Base-by-base conservation (phyloP, 2,888 invertebrate genomes). In the Drosophila heteroneura region DNA sequence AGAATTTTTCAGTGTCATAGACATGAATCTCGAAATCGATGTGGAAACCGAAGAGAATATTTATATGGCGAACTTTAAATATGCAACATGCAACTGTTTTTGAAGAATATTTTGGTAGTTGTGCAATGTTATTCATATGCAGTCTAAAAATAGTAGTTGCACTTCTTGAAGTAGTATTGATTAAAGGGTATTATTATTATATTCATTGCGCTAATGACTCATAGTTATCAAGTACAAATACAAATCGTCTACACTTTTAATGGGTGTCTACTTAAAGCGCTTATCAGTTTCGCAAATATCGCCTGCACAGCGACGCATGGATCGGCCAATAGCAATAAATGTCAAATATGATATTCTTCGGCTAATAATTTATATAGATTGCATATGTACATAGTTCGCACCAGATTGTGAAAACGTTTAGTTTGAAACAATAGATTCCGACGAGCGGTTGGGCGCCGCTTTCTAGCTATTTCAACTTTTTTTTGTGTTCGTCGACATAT, bases 401-500 rank as follows among this genome's bases (percentile, higher is more conserved):
- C 56, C 58, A 47, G 64, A 54, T 76, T 61, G 70, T 64, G 41
- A 58, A 26, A 30, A 56, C 35, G 33, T 47, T 63, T 53, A 79
- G 79, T 79, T 73, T 32, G 47, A n/a, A 63, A 53, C 63, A 58
- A 65, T 51, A 52, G 49, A 12, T 35, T 63, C 37, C 16, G 52
- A 19, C 59, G 70, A 65, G 26, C 62, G 62, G 75, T 82, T 82
- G 47, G 30, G 19, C 41, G 37, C 1, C 51, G 28, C 60, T 28
- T 35, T 10, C 1, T 5, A 4, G 26, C 19, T 3, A 30, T 9
- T 51, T 14, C 22, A 32, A 30, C 28, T 54, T 26, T 26, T 32
- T 33, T 28, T 22, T 9, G 10, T 9, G 6, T 19, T 33, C 22
- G 26, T 63, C 41, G 28, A 54, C 16, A 41, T 33, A 41, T 33